phyloP scores from a whole-genome alignment of 2,888 invertebrate species.

The Drosophila nigricruria region DNA sequence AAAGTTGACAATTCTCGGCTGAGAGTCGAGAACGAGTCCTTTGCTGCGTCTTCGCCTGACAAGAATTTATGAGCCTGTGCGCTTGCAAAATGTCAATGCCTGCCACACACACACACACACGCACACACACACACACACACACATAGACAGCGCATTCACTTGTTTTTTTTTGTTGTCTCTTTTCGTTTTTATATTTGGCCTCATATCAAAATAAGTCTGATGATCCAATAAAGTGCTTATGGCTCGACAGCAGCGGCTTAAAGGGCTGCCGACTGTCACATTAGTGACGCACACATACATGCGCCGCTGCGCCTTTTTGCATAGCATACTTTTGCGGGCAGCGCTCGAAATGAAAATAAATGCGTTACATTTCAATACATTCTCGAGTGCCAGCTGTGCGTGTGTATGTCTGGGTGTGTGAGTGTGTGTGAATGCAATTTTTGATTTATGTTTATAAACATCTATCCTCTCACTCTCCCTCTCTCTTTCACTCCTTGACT shows the following conservation, averaged over 20 bases:
- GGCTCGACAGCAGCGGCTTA: conserved; percentile 77
- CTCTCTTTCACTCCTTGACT: conserved; percentile 10
- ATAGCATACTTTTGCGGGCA: conserved; percentile 74
- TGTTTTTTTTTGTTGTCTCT: background rate
- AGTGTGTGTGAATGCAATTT: conserved; percentile 56
- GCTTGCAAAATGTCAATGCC: conserved; percentile 78
- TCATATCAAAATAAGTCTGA: conserved; percentile 81
- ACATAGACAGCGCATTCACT: conserved; percentile 12
- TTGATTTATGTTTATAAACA: conserved; percentile 71
- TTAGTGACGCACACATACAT: conserved; percentile 68
- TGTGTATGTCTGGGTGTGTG: background rate
- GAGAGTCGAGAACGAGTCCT: conserved; percentile 20
- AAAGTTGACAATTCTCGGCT: conserved; percentile 67
- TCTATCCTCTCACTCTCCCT: conserved; percentile 7
- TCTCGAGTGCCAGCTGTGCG: conserved; percentile 37
- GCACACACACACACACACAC: conserved; percentile 3
- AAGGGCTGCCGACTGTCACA: conserved; percentile 69
- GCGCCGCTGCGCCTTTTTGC: conserved; percentile 50
- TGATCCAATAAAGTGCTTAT: conserved; percentile 83
- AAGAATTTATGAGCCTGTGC: conserved; percentile 74
- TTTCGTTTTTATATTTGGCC: conserved; percentile 57
- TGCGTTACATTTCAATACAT: conserved; percentile 82
- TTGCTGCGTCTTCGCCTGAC: conserved; percentile 46
- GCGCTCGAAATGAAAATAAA: conserved; percentile 76
- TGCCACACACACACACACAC: conserved; percentile 36